These are phyloP conservation scores for Eristalis arbustorum DNA, from an alignment of 2,888 invertebrate genomes.

Conservation along the genomic window DNA sequence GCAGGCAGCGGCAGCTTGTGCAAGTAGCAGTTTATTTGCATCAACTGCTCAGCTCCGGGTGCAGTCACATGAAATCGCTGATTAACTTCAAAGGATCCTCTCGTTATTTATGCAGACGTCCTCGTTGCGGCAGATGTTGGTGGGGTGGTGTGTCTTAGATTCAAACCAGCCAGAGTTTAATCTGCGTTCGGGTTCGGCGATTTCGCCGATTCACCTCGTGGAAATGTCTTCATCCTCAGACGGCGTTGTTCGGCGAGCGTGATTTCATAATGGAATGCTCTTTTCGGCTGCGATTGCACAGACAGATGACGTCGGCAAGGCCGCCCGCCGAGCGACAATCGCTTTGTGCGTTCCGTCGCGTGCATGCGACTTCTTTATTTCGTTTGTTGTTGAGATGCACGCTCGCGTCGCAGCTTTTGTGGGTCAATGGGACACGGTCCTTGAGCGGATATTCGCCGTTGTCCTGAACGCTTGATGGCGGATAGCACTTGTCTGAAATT, in stretches of 20 bases:
- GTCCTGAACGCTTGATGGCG: neutral
- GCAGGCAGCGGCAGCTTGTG: neutral
- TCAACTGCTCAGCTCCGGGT: constrained; percentile 62
- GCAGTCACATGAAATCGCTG: constrained; percentile 66
- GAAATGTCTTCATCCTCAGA: neutral
- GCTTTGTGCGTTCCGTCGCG: constrained; percentile 7
- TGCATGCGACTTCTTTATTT: constrained; percentile 27
- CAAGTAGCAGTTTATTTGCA: constrained; percentile 64
- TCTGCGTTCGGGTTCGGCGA: neutral
- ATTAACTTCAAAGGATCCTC: constrained; percentile 66
- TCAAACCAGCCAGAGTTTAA: neutral
- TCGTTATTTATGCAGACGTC: constrained; percentile 54
- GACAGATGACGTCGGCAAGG: constrained; percentile 27
- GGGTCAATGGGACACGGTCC: constrained; percentile 45
- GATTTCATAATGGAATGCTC: constrained; percentile 6
- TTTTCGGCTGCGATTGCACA: constrained; percentile 1
- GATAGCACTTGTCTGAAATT: neutral
- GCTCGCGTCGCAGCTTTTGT: constrained; percentile 43
- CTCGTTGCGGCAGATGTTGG: constrained; percentile 30
- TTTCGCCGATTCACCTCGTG: neutral
- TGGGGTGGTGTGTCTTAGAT: neutral
- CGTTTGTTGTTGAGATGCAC: constrained; percentile 19
- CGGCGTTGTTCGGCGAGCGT: constrained; percentile 14
- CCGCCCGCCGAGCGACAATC: constrained; percentile 9
- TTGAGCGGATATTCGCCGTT: constrained; percentile 39